These are phyloP conservation scores for Salarias fasciatus DNA, from an alignment of 2,797 vertebrate species.

Conservation along the genomic window DNA sequence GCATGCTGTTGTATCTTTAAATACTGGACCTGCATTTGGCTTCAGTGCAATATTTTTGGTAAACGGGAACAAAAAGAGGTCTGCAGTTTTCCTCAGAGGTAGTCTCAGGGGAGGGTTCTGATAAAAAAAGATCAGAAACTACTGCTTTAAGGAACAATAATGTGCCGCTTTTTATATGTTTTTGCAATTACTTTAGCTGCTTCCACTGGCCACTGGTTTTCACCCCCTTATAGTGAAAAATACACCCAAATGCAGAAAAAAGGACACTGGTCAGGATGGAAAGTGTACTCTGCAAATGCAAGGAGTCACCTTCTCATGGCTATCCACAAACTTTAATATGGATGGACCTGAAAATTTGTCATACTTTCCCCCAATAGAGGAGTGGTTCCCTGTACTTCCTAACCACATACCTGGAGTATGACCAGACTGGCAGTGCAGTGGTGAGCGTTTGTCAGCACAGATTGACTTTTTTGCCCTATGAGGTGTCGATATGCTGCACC, in stretches of 20 bases:
- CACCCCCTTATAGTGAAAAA: neutral
- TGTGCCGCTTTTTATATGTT: no score
- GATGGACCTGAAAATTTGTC: slow-evolving; percentile 44
- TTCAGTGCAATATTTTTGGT: no score
- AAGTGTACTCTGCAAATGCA: slow-evolving; percentile 7
- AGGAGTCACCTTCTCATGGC: slow-evolving; percentile 51
- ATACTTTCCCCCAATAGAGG: slow-evolving; percentile 50
- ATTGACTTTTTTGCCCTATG: slow-evolving; percentile 74
- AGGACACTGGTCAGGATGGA: neutral
- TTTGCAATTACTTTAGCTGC: no score
- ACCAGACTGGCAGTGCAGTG: slow-evolving; percentile 52
- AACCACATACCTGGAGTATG: slow-evolving; percentile 44
- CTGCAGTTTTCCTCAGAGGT: no score
- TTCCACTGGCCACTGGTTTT: no score
- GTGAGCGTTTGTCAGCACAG: slow-evolving; percentile 72
- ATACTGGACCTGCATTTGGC: no score
- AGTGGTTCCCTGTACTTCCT: slow-evolving; percentile 15
- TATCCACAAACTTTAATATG: slow-evolving; percentile 31
- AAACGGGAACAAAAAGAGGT: no score
- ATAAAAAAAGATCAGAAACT: no score
- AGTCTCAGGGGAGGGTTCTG: no score
- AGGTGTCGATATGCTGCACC: slow-evolving; percentile 75
- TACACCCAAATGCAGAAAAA: neutral
- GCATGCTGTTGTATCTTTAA: no score
- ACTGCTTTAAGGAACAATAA: no score